Percentiles rank a stretch among this genome's conserved stretches.
phyloP scores from a whole-genome alignment of 1,140 invertebrate species.

The Bombus difficillimus region DNA sequence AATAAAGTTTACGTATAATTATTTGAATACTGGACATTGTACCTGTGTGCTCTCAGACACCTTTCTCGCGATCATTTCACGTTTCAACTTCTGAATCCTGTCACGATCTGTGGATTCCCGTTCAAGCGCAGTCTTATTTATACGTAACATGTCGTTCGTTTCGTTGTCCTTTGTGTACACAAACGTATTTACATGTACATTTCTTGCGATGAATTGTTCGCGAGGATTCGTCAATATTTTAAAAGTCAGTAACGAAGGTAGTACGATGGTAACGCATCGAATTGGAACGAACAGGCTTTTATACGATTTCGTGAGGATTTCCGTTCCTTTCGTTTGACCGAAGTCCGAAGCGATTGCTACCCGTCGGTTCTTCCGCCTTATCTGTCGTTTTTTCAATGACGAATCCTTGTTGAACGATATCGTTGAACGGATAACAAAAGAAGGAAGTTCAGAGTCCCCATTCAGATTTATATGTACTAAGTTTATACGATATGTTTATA shows the following conservation, averaged over 20 bases:
- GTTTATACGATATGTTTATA: constrained; percentile 17
- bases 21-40: constrained; percentile 63
- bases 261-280: background rate
- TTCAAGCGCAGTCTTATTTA: background rate
- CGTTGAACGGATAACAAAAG: constrained; percentile 42
- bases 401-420: constrained; percentile 48
- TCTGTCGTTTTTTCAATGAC: constrained; percentile 27
- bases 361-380: constrained; percentile 17
- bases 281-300: background rate
- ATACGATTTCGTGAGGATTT: background rate
- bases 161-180: background rate
- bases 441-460: constrained; percentile 65
- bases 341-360: constrained; percentile 13
- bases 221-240: constrained; percentile 7
- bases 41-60: constrained; percentile 54
- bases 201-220: background rate
- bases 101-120: constrained; percentile 23
- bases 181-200: background rate
- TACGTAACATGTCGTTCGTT: background rate
- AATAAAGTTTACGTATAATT: constrained; percentile 72
- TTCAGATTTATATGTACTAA: background rate
- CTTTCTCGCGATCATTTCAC: constrained; percentile 48
- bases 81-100: background rate
- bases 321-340: background rate
- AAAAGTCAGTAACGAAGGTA: background rate